Percentiles rank a stretch among this genome's conserved stretches.
phyloP scores from a whole-genome alignment of 1,140 invertebrate genomes.

The Oppia nitens region DNA sequence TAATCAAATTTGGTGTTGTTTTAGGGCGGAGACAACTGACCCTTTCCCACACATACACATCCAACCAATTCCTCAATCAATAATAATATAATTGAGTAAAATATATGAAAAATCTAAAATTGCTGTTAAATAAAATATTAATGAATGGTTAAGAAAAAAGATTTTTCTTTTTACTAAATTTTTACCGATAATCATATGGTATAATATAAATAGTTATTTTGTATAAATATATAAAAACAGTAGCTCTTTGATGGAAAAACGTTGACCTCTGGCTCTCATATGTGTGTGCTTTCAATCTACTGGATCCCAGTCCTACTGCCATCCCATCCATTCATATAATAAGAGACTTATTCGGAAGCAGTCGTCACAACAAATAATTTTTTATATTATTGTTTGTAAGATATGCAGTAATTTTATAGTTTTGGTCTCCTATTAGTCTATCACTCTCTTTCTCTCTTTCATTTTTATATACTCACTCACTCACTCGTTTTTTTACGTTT shows the following conservation, averaged over 20 bases:
- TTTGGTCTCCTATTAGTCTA: no score
- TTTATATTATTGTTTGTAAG: neutral
- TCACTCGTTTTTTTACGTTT: no score
- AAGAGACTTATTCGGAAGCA: neutral
- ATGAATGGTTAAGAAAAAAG: no score
- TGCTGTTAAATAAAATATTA: no score
- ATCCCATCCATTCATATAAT: neutral
- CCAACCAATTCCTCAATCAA: neutral
- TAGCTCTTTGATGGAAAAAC: neutral
- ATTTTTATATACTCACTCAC: no score
- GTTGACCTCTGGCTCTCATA: neutral
- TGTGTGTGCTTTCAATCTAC: neutral
- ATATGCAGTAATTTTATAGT: neutral
- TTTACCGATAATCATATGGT: no score
- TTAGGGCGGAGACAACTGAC: neutral
- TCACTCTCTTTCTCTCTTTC: no score
- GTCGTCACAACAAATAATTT: neutral
- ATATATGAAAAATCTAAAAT: neutral
- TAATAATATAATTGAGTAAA: neutral
- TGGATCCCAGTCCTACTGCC: neutral
- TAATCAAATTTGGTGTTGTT: neutral
- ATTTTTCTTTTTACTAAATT: no score
- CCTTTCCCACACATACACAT: no score
- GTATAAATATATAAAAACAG: neutral
- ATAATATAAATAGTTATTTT: neutral